Evolutionary conservation across 2,797 vertebrate genomes (phyloP).

Genomic region (Hephaestus fuliginosus): DNA sequence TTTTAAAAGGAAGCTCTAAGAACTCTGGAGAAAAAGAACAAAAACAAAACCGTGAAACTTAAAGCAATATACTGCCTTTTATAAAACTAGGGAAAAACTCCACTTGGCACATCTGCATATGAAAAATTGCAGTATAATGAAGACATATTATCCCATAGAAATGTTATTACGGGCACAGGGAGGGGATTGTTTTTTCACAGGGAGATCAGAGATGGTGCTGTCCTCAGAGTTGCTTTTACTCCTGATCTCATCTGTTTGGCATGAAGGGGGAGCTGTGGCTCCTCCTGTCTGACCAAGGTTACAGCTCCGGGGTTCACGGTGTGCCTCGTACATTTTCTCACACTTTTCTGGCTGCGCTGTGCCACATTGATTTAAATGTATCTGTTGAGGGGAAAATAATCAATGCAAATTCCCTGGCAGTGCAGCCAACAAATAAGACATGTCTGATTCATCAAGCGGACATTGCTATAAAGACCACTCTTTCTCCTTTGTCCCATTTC

Average conservation of each 20-base stretch:
- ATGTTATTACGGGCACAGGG: constrained; percentile 55
- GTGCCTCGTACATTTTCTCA: constrained; percentile 84
- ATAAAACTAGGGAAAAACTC: constrained; percentile 45
- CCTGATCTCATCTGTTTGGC: constrained; percentile 88
- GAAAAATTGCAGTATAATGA: constrained; percentile 73
- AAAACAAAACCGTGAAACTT: constrained; percentile 17
- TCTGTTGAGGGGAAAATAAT: constrained; percentile 96
- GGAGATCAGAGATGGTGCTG: constrained; percentile 63
- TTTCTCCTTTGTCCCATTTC: constrained; percentile 76
- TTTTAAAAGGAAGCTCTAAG: constrained; percentile 21
- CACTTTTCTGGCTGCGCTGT: constrained; percentile 86
- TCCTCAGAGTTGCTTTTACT: constrained; percentile 62
- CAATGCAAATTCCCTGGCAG: constrained; percentile 96
- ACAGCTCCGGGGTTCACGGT: constrained; percentile 71
- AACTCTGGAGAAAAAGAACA: constrained; percentile 3
- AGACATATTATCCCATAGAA: constrained; percentile 73
- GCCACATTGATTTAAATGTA: constrained; percentile 94
- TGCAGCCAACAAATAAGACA: constrained; percentile 89
- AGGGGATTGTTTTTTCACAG: constrained; percentile 47
- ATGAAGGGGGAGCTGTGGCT: constrained; percentile 99
- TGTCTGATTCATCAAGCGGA: constrained; percentile 94
- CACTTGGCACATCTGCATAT: constrained; percentile 56
- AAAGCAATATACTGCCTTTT: constrained; percentile 39
- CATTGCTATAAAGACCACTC: constrained; percentile 92
- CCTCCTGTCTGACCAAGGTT: constrained; percentile 88